A percentile compares a stretch with the other conserved stretches of the same genome.
These are phyloP conservation scores for Trichonephila clavipes DNA, from an alignment of 1,140 invertebrate genomes.

Conservation along the genomic window DNA sequence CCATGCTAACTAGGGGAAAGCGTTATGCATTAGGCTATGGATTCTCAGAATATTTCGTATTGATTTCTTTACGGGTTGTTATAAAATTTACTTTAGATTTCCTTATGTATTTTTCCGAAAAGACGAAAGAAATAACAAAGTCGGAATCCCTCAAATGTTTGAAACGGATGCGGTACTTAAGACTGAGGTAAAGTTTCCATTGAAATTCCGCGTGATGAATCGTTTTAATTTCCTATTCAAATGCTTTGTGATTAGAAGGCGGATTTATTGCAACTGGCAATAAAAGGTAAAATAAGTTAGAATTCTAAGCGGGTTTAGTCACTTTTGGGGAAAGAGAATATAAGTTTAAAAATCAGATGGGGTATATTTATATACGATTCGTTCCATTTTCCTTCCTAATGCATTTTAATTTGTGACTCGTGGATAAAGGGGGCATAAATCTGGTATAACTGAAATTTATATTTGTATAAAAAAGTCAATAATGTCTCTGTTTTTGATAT, in stretches of 20 bases:
- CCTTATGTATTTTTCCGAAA: slow-evolving; percentile 52
- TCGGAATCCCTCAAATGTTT: not conserved
- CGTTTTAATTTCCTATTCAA: slow-evolving; percentile 69
- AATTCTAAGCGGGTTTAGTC: not conserved
- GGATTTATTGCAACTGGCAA: slow-evolving; percentile 45
- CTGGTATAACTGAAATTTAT: not conserved
- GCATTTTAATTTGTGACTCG: not conserved
- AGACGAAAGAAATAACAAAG: slow-evolving; percentile 57
- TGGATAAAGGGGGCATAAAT: not conserved
- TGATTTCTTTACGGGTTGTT: slow-evolving; percentile 69
- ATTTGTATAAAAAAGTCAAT: not conserved
- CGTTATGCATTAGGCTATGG: slow-evolving; percentile 39
- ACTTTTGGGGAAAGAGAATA: not conserved
- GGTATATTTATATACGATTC: not conserved
- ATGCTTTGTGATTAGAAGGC: slow-evolving; percentile 45
- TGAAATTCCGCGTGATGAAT: slow-evolving; percentile 54
- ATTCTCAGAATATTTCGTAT: slow-evolving; percentile 59
- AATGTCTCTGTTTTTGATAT: not conserved
- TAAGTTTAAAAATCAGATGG: slow-evolving; percentile 11
- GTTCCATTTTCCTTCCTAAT: not conserved
- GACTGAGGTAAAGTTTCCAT: slow-evolving; percentile 46
- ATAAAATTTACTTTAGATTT: slow-evolving; percentile 68
- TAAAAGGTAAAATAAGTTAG: slow-evolving; percentile 47
- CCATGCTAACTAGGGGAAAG: slow-evolving; percentile 72
- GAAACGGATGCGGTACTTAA: slow-evolving; percentile 42